Evolutionary conservation across 2,797 vertebrate genomes (phyloP), one percentile per base, ranked within the genome.

Genomic region (Sebastes nivosus): DNA sequence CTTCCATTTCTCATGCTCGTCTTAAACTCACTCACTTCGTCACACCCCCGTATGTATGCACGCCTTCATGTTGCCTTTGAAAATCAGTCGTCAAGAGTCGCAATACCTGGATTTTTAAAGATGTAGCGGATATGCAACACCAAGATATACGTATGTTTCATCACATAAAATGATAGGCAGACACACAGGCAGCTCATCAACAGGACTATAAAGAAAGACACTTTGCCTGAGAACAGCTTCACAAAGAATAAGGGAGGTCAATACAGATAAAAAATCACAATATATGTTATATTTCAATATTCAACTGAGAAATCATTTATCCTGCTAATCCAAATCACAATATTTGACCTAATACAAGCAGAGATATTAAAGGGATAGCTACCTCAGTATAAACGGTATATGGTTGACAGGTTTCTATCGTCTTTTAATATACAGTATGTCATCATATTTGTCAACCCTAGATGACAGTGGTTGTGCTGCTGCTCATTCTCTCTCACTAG

Each of bases 1-100:
- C 88, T 70, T 82, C 79, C 84, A 91, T 92, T 95, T 92, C 86
- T 94, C 92, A 95, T 87, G 79, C 87, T 85, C 77, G 71, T 54
- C 86, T 86, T 80, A 79, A 77, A 85, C 77, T 81, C 82, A 82
- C 87, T 85, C 87, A 81, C 88, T 93, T 83, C 69, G 81, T 89
- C 88, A 90, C 85, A 86, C 81, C 80, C 65, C 50, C 14, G 38
- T 32, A 64, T 86, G 83, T 89, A 83, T 4, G 34, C 58, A 57
- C 27, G 55, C 69, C 81, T 81, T 84, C 80, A 79, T 77, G 68
- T 72, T 25, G 58, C 36, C 65, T 81, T 87, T 79, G 77, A 80
- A 75, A 72, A 60, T 12, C 64, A 61, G 64, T 52, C 59, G 65
- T 69, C 60, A 36, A 30, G 18, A 55, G 24, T 61, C 8, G 18